phyloP scores from a whole-genome alignment of 2,113 vertebrate genomes.

The Dendropsophus ebraccatus region DNA sequence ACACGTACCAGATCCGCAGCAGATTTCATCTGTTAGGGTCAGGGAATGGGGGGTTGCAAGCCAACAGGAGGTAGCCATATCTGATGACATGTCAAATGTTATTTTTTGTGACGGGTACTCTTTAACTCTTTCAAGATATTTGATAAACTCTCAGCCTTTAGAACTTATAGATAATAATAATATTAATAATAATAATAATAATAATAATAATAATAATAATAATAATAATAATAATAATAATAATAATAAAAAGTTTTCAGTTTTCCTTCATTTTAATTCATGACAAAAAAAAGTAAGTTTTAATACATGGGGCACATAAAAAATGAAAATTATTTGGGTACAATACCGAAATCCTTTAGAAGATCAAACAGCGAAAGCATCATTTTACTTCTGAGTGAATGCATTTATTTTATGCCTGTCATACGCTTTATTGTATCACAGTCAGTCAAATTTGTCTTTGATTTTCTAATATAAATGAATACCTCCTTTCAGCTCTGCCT shows the following conservation, averaged over 20 bases:
- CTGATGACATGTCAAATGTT: too few relatives aligned
- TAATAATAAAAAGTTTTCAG: not conserved
- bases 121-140: too few relatives aligned
- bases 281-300: not conserved
- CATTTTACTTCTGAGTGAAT: constrained; percentile 19
- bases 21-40: too few relatives aligned
- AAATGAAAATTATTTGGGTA: constrained; percentile 18
- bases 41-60: too few relatives aligned
- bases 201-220: too few relatives aligned
- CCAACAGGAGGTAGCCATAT: too few relatives aligned
- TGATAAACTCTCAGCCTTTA: too few relatives aligned
- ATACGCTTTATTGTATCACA: constrained; percentile 63
- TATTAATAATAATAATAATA: too few relatives aligned
- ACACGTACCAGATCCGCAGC: too few relatives aligned
- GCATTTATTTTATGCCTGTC: constrained; percentile 52
- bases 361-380: constrained; percentile 12
- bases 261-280: not conserved
- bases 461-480: constrained; percentile 63
- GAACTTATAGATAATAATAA: too few relatives aligned
- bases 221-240: too few relatives aligned
- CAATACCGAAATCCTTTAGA: constrained; percentile 17
- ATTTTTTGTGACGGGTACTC: too few relatives aligned
- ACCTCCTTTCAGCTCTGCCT: constrained; percentile 58
- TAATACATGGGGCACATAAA: not conserved
- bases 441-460: constrained; percentile 65